Base-by-base conservation (phyloP, 1,140 invertebrate genomes). In the Hylaeus anthracinus region DNA sequence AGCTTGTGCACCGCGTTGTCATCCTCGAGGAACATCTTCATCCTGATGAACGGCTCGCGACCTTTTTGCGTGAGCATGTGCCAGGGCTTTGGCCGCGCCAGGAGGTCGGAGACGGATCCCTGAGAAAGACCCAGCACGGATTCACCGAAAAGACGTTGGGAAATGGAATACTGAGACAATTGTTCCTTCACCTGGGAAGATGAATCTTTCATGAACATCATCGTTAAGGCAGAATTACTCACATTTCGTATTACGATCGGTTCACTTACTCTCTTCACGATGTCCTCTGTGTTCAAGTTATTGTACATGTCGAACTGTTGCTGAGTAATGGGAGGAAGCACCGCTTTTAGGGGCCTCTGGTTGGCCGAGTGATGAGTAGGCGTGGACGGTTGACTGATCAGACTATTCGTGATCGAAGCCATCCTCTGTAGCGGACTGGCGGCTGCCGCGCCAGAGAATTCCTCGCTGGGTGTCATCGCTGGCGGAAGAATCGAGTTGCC, bases 221-320 rank as follows among this genome's bases (percentile, higher is more conserved):
- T 70, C 37, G 37, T 43, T 39, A 64, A 43, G 8, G 39, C 4
- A 14, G 26, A 64, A 43, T 26, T 45, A 14, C 5, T 55, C 12
- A 15, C 6, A 37, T 0, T 26, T 26, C 26, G 26, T 26, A 67
- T 14, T 45, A 61, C 2, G 12, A 60, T 15, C 5, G 6, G 56
- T 55, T 53, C 58, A 84, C 90, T 92, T 91, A 96, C 98, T 94
- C 97, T 97, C 86, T 98, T 97, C 43, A 99, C 99, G 83, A 99
- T 98, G 83, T 99, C 98, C 94, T 99, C 99, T 0, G 99, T 99
- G 91, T 99, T 99, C 64, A 99, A 95, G 92, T 98, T 98, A 90
- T 99, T 98, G 94, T 99, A 99, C 92, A 98, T 96, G 93, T 99
- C 99, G 93, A 99, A 99, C 91, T 99, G 98, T 90, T 99, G 98